These are phyloP conservation scores for Nomada flava DNA, from an alignment of 2,888 invertebrate species.

Conservation along the genomic window DNA sequence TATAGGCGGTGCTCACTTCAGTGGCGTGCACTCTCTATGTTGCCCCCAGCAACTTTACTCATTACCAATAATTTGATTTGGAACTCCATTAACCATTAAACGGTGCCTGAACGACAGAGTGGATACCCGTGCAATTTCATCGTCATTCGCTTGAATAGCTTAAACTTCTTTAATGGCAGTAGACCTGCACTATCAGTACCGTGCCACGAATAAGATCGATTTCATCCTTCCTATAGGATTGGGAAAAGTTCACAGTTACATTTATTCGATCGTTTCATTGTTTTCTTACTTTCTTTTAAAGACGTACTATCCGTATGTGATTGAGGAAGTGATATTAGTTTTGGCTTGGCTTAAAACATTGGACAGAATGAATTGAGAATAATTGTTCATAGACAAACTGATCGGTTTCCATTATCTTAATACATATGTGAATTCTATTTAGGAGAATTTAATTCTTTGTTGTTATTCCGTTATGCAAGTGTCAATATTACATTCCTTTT, in stretches of 20 bases:
- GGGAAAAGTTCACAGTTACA: conserved; percentile 24
- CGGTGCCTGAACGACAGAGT: conserved; percentile 77
- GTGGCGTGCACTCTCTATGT: conserved; percentile 73
- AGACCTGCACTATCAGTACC: conserved; percentile 59
- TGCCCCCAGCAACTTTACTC: conserved; percentile 80
- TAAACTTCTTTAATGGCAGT: conserved; percentile 74
- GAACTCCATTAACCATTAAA: conserved; percentile 81
- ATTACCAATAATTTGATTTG: conserved; percentile 82
- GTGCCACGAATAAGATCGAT: conserved; percentile 50
- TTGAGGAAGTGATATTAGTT: background rate
- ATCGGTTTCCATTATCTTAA: too few relatives aligned
- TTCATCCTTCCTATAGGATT: conserved; percentile 38
- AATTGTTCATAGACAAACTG: too few relatives aligned
- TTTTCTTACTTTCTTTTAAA: background rate
- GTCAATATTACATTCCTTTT: too few relatives aligned
- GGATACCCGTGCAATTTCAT: conserved; percentile 76
- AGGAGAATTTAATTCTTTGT: too few relatives aligned
- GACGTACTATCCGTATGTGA: too few relatives aligned
- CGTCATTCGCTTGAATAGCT: conserved; percentile 76
- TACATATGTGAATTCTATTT: too few relatives aligned
- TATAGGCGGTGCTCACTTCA: conserved; percentile 74
- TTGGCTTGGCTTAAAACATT: background rate
- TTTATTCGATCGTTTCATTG: background rate
- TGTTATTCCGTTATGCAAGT: too few relatives aligned
- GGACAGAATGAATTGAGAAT: too few relatives aligned